Evolutionary conservation across 2,113 vertebrate species (phyloP), one percentile per base, ranked within the genome.

Genomic region (Amia ocellicauda): DNA sequence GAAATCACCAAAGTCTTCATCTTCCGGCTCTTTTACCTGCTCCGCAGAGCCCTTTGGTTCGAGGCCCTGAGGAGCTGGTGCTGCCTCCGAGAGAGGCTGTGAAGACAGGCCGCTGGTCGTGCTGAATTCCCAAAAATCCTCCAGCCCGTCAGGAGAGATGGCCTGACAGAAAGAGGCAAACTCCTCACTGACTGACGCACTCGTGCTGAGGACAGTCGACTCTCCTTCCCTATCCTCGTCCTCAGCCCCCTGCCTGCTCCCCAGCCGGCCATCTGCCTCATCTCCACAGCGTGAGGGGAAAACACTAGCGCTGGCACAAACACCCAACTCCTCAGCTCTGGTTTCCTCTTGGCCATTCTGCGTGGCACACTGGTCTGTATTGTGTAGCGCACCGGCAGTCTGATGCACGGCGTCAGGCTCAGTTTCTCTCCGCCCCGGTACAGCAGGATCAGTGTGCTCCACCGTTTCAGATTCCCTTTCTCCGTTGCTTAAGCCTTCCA

Each of bases 51-150:
- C 70, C 74, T 80, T 84, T 80, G 85, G 74, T 64, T 81, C 71
- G 29, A 53, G 19, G 62, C 55, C 22, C n/a, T 72, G 68, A 1
- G 29, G 82, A 1, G 73, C 68, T 0, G 83, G 83, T 7, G 24
- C 76, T 0, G 84, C 85, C 11, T 85, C 85, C 1, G 73, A 27
- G 5, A 24, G 72, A 0, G 72, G 78, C 0, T 81, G 83, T 0
- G 86, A 87, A 2, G 82, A 79, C 10, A 59, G 76, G 0, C 86
- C 88, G 67, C 85, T 89, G 1, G 88, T 90, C 52, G 89, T 89
- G 76, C 93, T 92, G 69, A 91, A 87, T 68, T 95, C 92, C 13
- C 89, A 90, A 75, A 87, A 84, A 50, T 88, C 89, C 55, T 85
- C 89, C 1, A 17, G 76, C 9, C 68, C 51, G 2, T 87, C 74